phyloP scores from a whole-genome alignment of 1,140 invertebrate species.

The Lucilia cuprina region DNA sequence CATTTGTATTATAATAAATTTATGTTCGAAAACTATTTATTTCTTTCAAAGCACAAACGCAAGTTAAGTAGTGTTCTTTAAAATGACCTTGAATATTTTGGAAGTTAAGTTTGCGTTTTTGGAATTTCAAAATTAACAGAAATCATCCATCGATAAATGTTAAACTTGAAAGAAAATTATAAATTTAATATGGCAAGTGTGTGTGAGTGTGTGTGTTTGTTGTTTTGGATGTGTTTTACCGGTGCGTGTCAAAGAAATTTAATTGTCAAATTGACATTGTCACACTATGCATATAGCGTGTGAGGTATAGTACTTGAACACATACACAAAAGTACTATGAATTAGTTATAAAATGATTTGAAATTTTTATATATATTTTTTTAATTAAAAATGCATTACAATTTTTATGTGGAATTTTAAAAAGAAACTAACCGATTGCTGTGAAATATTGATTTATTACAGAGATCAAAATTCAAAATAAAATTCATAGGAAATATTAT shows the following conservation, averaged over 20 bases:
- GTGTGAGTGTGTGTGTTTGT: neutral
- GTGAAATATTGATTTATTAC: no score
- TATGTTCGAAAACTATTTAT: no score
- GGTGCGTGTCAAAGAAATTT: conserved; percentile 21
- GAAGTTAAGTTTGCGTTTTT: neutral
- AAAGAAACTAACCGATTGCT: no score
- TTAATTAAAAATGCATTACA: no score
- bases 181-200: neutral
- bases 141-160: neutral
- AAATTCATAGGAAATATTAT: no score
- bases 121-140: neutral
- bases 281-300: neutral
- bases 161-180: neutral
- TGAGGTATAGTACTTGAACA: no score
- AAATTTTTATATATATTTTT: no score
- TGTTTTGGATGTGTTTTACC: neutral
- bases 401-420: no score
- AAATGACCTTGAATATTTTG: neutral
- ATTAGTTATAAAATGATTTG: no score
- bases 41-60: neutral
- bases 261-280: conserved; percentile 20
- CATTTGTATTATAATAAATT: no score
- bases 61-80: neutral
- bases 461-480: no score
- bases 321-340: no score